Evolutionary conservation across 2,797 vertebrate species (phyloP).

Genomic region (Epinephelus coioides): DNA sequence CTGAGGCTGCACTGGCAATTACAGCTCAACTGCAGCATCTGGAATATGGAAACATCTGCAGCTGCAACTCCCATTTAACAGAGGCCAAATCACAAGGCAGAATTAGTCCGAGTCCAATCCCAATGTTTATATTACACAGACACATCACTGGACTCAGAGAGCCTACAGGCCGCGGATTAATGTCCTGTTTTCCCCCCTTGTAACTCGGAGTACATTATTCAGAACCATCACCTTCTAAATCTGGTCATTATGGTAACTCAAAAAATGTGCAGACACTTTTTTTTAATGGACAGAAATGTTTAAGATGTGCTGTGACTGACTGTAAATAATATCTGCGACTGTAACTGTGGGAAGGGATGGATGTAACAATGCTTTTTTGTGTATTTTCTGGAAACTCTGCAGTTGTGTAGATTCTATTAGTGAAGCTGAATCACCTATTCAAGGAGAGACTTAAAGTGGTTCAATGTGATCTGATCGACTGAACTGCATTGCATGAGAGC

Average conservation of each 20-base stretch:
- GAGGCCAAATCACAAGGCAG: conserved; percentile 54
- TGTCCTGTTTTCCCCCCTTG: conserved; percentile 44
- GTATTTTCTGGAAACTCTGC: conserved; percentile 1
- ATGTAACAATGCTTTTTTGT: background rate
- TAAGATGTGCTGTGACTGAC: background rate
- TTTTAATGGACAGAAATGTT: background rate
- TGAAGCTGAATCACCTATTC: background rate
- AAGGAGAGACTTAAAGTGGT: background rate
- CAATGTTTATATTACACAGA: conserved; percentile 70
- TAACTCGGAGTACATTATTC: conserved; percentile 50
- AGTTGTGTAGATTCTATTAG: background rate
- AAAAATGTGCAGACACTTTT: background rate
- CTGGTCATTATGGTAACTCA: conserved; percentile 2
- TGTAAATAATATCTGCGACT: background rate
- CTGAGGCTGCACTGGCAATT: conserved; percentile 67
- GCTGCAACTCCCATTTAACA: conserved; percentile 73
- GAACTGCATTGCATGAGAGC: background rate
- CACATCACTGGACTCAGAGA: conserved; percentile 65
- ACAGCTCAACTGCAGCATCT: conserved; percentile 63
- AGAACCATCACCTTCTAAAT: conserved; percentile 24
- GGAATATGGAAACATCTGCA: conserved; percentile 76
- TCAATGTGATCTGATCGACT: background rate
- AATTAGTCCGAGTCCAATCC: conserved; percentile 61
- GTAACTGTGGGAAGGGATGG: background rate
- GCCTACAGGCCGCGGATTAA: conserved; percentile 49